A percentile compares a stretch with the other conserved stretches of the same genome.
Evolutionary conservation across 1,140 invertebrate species (phyloP).

Genomic region (Papilio helenus): DNA sequence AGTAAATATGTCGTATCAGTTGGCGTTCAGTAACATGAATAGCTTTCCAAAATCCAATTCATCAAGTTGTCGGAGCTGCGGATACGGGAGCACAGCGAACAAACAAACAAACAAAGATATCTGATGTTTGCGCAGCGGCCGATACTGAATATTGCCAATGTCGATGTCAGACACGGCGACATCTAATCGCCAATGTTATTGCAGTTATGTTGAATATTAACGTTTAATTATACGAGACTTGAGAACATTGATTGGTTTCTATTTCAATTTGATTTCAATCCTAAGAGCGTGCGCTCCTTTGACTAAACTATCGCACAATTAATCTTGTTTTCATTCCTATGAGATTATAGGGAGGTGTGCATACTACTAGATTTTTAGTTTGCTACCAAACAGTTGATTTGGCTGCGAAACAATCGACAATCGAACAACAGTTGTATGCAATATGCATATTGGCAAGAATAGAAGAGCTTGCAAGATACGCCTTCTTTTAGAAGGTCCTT

Average conservation of each 20-base stretch:
- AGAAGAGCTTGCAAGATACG: too few species aligned
- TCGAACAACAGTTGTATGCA: too few species aligned
- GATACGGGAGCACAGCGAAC: slow-evolving; percentile 21
- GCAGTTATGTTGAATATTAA: slow-evolving; percentile 30
- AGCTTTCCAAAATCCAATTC: slow-evolving; percentile 34
- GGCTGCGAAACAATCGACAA: too few species aligned
- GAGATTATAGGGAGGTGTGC: too few species aligned
- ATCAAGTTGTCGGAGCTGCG: slow-evolving; percentile 24
- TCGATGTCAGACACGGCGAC: slow-evolving; percentile 27
- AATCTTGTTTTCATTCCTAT: too few species aligned
- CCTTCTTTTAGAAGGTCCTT: too few species aligned
- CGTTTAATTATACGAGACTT: not conserved
- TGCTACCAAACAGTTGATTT: too few species aligned
- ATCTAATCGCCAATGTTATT: slow-evolving; percentile 36
- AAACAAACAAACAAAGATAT: slow-evolving; percentile 39
- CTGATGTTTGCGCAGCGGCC: slow-evolving; percentile 36
- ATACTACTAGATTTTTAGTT: too few species aligned
- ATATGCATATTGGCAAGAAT: too few species aligned
- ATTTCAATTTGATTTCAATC: slow-evolving; percentile 7
- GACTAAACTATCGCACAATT: too few species aligned
- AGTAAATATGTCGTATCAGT: not conserved
- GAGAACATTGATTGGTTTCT: not conserved
- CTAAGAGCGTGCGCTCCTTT: too few species aligned
- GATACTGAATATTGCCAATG: slow-evolving; percentile 35
- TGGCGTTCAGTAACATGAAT: not conserved